Percentiles rank a stretch among this genome's conserved stretches.
These are phyloP conservation scores for Tiliqua scincoides DNA, from an alignment of 2,113 vertebrate species.

Conservation along the genomic window DNA sequence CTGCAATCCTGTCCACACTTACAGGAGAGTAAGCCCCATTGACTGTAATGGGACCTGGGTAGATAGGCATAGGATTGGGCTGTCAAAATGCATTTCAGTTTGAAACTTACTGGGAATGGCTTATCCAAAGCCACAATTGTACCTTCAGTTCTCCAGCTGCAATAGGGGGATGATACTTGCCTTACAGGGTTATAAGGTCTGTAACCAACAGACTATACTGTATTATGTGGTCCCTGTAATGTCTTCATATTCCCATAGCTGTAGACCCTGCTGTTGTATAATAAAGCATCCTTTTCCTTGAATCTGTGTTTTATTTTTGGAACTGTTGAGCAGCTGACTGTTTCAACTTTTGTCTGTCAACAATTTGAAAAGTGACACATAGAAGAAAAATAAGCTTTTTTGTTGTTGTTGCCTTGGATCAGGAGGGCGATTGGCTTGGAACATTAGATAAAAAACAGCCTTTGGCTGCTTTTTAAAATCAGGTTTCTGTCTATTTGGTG, in stretches of 20 bases:
- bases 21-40: too few relatives aligned
- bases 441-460: background rate
- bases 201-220: background rate
- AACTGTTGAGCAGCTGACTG: background rate
- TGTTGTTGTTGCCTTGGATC: background rate
- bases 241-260: background rate
- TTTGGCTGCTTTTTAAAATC: fast-evolving
- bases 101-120: too few relatives aligned
- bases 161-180: too few relatives aligned
- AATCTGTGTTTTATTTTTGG: background rate
- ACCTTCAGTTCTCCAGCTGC: too few relatives aligned
- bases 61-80: too few relatives aligned
- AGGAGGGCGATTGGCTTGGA: background rate
- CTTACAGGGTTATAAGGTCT: too few relatives aligned
- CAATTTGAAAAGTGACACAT: background rate
- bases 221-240: background rate
- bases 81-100: too few relatives aligned
- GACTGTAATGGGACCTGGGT: too few relatives aligned
- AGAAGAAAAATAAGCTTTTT: background rate
- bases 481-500: background rate
- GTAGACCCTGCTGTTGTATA: background rate
- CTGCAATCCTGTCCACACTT: too few relatives aligned
- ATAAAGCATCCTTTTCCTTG: background rate
- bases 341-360: background rate
- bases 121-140: too few relatives aligned